Evolutionary conservation across 2,113 vertebrate genomes (phyloP), one percentile per base, ranked within the genome.

Genomic region (Sylvia atricapilla): DNA sequence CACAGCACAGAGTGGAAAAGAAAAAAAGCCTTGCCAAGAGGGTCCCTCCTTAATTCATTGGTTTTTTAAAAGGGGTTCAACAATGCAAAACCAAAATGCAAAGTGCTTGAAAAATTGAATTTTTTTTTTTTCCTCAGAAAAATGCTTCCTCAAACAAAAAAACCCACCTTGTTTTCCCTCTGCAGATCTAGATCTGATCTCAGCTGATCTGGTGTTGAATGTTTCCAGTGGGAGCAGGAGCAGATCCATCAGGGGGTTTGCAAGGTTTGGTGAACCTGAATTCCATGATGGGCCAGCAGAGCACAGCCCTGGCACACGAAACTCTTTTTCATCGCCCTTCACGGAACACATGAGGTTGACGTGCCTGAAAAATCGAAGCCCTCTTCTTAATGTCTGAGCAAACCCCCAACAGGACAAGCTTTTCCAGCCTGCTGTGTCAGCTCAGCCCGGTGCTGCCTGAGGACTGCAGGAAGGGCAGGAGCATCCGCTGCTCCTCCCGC

Each of bases 361-460:
- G 0, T 75, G 47, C 25, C 35, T 63, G 68, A 59, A 74, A 60
- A 68, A 52, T 10, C 16, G 68, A 75, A 76, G 64, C 44, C 24
- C 23, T 90, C 33, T 64, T 64, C 68, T 46, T 49, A 43, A 24
- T 55, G 23, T 56, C 21, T 66, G 74, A 64, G 31, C 62, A 53
- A 91, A 31, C 0, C 22, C 62, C 60, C 37, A 7, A 2, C 19
- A 69, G 64, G 49, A 73, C 84, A 11, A 77, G 85, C 50, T 92
- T 76, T 83, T 88, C 88, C 58, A 76, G 82, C 23, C 66, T 25
- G 13, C 46, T 73, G 14, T 1, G 1, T 6, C 69, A 64, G 74
- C 49, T 68, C 4, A 0, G 18, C 37, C 53, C 1, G 0, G 70
- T 11, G 64, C 56, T 94, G 60, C 78, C 49, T 4, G 0, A 41